Base-by-base conservation (phyloP, 2,113 vertebrate species). In the Alligator sinensis region DNA sequence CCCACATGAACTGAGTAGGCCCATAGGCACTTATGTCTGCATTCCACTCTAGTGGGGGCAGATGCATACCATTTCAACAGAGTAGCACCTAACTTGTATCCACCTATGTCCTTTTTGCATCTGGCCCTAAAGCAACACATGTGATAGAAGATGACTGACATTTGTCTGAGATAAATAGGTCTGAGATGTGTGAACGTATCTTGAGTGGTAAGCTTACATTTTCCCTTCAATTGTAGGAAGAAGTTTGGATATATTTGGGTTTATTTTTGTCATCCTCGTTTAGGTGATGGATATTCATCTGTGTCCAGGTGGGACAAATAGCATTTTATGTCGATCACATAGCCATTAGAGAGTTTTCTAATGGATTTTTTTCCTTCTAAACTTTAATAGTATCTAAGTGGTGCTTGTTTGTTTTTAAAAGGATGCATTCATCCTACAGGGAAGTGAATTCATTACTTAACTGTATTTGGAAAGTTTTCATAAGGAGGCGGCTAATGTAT, bases 401-500 rank as follows among this genome's bases (percentile, higher is more conserved):
- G 0, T 3, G 28, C 3, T 28, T 19, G 3, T 24, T 6, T 4
- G 3, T 24, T 2, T 62, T 58, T 9, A 22, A 5, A 70, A 4
- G 59, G 58, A 22, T 8, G 62, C 2, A 4, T 8, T 83, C 7
- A 34, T 2, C 17, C 25, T 91, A 21, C 14, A 76, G 13, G n/a
- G 11, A 87, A 13, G 22, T 61, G 25, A 3, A 14, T 72, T 4
- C 70, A 3, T 72, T 85, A 18, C 2, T 25, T 47, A 54, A 10
- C 61, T 86, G 72, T 78, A 24, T 82, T 72, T 66, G 2, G 17
- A 68, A 84, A 77, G n/a, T 72, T 22, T 30, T 21, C 68, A 12
- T 47, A 2, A 0, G 2, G 7, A 11, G 60, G 10, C 74, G 72
- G 21, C 4, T 0, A 57, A 58, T 88, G 77, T 0, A 59, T 78